phyloP scores from a whole-genome alignment of 2,888 invertebrate genomes.

The Marasmarcha lunaedactyla region DNA sequence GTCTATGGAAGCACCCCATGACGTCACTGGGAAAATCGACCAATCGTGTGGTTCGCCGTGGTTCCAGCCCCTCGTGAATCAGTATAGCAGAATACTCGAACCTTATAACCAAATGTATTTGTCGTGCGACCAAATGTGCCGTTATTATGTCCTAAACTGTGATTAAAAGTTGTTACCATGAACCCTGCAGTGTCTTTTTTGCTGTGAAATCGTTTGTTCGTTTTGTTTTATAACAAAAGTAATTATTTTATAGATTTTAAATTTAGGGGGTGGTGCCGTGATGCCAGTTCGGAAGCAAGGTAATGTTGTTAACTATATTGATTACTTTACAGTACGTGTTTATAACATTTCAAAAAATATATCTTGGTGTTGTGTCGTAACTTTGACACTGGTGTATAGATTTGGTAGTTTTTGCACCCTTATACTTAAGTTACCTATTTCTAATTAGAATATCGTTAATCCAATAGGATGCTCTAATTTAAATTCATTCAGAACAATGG shows the following conservation, averaged over 20 bases:
- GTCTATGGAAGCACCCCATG: slow-evolving; percentile 69
- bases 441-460: too few relatives aligned
- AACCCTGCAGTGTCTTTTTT: slow-evolving; percentile 26
- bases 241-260: slow-evolving; percentile 38
- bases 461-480: too few relatives aligned
- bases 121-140: slow-evolving; percentile 44
- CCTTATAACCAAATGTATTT: slow-evolving; percentile 57
- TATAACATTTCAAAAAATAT: too few relatives aligned
- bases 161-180: slow-evolving; percentile 53
- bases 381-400: too few relatives aligned
- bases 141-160: slow-evolving; percentile 42
- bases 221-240: slow-evolving; percentile 39
- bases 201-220: slow-evolving; percentile 42
- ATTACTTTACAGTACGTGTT: slow-evolving; percentile 7
- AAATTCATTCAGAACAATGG: too few relatives aligned
- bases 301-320: slow-evolving; percentile 37
- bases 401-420: too few relatives aligned
- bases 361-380: too few relatives aligned
- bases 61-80: slow-evolving; percentile 48
- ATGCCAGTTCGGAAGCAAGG: slow-evolving; percentile 85
- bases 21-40: slow-evolving; percentile 74
- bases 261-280: slow-evolving; percentile 66
- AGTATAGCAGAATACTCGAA: slow-evolving; percentile 46
- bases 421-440: too few relatives aligned
- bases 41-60: slow-evolving; percentile 69